Percentiles rank a stretch among this genome's conserved stretches.
Conservation (phyloP, 2,888 invertebrate genomes). For the Pyrgus malvae region DNA sequence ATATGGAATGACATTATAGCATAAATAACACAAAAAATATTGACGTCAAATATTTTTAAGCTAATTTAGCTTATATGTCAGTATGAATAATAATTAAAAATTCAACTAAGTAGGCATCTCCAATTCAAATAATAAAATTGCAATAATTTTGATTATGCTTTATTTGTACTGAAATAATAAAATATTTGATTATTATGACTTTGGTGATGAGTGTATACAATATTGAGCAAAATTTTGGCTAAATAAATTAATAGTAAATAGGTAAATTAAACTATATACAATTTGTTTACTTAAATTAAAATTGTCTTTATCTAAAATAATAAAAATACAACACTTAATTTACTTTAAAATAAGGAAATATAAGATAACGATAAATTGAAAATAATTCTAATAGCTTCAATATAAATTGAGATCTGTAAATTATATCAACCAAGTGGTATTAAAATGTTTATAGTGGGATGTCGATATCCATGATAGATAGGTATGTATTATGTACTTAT, state of each 20-base stretch:
- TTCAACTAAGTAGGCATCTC: too few relatives aligned
- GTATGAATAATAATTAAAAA: neutral
- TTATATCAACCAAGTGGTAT: slow-evolving; percentile 44
- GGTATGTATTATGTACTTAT: neutral
- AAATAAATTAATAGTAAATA: slow-evolving; percentile 74
- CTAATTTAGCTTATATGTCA: too few relatives aligned
- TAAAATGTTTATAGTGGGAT: slow-evolving; percentile 23
- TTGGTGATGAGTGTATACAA: slow-evolving; percentile 79
- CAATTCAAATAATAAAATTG: neutral
- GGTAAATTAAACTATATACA: slow-evolving; percentile 64
- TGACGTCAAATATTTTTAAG: too few relatives aligned
- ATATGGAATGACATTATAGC: slow-evolving; percentile 12
- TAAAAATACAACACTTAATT: slow-evolving; percentile 57
- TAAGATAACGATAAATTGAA: slow-evolving; percentile 52
- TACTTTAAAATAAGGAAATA: slow-evolving; percentile 60
- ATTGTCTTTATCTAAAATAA: slow-evolving; percentile 71
- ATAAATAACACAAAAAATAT: too few relatives aligned
- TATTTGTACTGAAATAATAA: slow-evolving; percentile 73
- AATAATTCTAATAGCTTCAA: slow-evolving; percentile 77
- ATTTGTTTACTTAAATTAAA: slow-evolving; percentile 65
- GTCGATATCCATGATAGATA: slow-evolving; percentile 1
- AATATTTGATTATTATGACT: slow-evolving; percentile 74
- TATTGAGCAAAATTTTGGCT: slow-evolving; percentile 81
- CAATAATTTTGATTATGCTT: slow-evolving; percentile 59
- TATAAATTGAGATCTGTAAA: slow-evolving; percentile 77